Conservation (phyloP, 2,797 vertebrate genomes). For the Pangasius krempfi region DNA sequence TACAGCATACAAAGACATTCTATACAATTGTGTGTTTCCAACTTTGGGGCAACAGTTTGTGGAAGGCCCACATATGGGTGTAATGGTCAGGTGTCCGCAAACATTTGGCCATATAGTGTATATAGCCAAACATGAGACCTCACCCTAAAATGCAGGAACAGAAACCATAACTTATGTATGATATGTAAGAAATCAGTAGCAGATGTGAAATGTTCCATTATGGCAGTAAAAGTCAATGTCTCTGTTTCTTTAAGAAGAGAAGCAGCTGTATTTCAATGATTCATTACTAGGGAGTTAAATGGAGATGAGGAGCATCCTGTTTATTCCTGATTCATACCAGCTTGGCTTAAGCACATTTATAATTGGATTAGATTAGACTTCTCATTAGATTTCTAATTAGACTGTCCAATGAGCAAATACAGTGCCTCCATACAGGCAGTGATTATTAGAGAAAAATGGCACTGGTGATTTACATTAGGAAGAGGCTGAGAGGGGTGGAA, state of each 20-base stretch:
- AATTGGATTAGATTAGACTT: constrained; percentile 36
- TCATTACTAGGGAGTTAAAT: constrained; percentile 9
- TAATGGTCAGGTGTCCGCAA: neutral
- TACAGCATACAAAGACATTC: neutral
- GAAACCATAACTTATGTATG: constrained; percentile 11
- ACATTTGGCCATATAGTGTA: neutral
- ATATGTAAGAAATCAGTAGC: constrained; percentile 16
- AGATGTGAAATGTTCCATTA: constrained; percentile 25
- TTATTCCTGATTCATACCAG: constrained; percentile 22
- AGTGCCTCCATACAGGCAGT: neutral
- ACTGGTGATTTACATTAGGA: neutral
- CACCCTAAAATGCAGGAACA: neutral
- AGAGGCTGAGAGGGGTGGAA: neutral
- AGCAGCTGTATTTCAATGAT: neutral
- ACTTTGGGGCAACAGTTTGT: neutral
- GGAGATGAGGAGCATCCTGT: constrained; percentile 12
- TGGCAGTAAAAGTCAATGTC: neutral
- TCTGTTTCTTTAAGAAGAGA: constrained; percentile 21
- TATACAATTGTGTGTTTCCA: neutral
- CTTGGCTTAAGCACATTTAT: constrained; percentile 42
- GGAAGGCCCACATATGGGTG: neutral
- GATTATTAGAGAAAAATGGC: neutral
- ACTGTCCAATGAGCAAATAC: neutral
- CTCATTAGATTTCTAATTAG: constrained; percentile 9
- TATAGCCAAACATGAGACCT: neutral